Evolutionary conservation across 2,113 vertebrate species (phyloP), one percentile per base, ranked within the genome.

Genomic region (Tachysurus vachellii): DNA sequence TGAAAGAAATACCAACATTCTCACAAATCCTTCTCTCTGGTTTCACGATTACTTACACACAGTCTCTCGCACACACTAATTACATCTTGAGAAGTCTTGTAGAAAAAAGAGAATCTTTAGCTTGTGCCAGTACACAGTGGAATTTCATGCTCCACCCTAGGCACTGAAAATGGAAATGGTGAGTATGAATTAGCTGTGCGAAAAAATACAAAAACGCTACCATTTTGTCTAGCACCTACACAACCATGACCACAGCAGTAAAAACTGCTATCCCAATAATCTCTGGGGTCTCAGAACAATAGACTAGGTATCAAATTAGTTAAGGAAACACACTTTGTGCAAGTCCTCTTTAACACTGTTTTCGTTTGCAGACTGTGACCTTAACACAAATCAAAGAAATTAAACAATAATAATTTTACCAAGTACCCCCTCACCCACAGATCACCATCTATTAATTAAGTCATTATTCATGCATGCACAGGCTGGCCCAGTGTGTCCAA

Each of bases 401-500:
- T 36, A 36, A 36, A 68, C 16, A 57, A 56, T 44, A 3, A 26
- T 16, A 62, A 14, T 75, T 86, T 79, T 28, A 82, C 71, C 75
- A 47, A 19, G 62, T 53, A 87, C 54, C 28, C 76, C 77, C 54
- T 86, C 88, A 88, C 76, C 82, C 84, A 3, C 91, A 87, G 88
- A 86, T 85, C 88, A 79, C 53, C 86, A 87, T 90, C 87, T 66
- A 87, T 91, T 85, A 91, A 90, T 91, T 86, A 89, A 87, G 86
- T 92, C 61, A 90, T 90, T 89, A 91, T 87, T 56, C 50, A 75
- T 88, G 88, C 89, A 84, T 90, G 92, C 76, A 82, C 73, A 89
- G 81, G 87, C 82, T 57, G 87, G 86, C n/a, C 44, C 86, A 5
- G 68, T 36, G 19, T 81, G 70, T 86, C 88, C 85, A 89, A 91